A percentile compares a stretch with the other conserved stretches of the same genome.
These are phyloP conservation scores for Hydractinia symbiolongicarpus DNA, from an alignment of 30 jellyfish, hydroid and myxozoan genomes.

Conservation along the genomic window DNA sequence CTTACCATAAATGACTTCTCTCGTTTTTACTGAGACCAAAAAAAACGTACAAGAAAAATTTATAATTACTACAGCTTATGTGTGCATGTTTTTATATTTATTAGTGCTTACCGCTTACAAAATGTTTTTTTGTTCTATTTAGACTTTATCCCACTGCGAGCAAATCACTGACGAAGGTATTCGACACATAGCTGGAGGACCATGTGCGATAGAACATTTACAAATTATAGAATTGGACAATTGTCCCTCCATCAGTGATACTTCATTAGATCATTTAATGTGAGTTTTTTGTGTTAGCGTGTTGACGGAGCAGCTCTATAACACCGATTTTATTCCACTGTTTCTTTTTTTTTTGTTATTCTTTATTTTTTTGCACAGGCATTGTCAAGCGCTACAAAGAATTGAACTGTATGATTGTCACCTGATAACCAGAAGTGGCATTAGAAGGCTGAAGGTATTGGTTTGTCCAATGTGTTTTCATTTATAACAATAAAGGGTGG, in stretches of 20 bases:
- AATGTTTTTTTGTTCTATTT: background rate
- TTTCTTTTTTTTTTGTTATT: too few species aligned
- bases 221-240: slow-evolving; percentile 87
- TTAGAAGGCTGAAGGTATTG: slow-evolving; percentile 74
- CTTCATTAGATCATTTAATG: slow-evolving; percentile 77
- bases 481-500: too few species aligned
- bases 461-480: background rate
- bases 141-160: slow-evolving; percentile 94
- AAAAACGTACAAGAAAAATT: too few species aligned
- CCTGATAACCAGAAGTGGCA: slow-evolving; percentile 83
- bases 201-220: slow-evolving; percentile 88
- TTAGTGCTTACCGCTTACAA: too few species aligned
- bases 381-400: slow-evolving; percentile 81
- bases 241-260: slow-evolving; percentile 82
- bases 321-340: background rate
- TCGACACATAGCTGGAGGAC: slow-evolving; percentile 89
- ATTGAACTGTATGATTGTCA: slow-evolving; percentile 94
- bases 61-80: too few species aligned
- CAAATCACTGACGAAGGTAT: slow-evolving; percentile 89
- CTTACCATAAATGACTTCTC: too few species aligned
- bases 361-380: slow-evolving; percentile 39
- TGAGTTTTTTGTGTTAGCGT: slow-evolving; percentile 9
- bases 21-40: too few species aligned
- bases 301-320: background rate
- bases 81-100: too few species aligned